Base-by-base conservation (phyloP, 2,797 vertebrate genomes). In the Melanotaenia pygmaea region DNA sequence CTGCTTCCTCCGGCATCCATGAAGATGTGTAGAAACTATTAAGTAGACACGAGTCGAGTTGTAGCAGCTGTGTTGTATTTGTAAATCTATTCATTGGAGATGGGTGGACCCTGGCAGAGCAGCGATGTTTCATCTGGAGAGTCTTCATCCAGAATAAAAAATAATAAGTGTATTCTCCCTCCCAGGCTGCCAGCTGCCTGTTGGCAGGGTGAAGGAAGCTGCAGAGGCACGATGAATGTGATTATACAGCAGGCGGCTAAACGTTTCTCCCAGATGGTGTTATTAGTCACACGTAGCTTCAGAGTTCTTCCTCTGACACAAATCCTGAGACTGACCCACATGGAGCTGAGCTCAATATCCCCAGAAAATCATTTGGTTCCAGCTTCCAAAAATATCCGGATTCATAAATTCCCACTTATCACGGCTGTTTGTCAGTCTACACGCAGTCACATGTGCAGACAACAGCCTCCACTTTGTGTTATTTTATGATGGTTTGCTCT, bases 181-280 rank as follows among this genome's bases (percentile, higher is more conserved):
- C 40, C 11, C 32, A 38, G 18, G 26, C 26, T 20, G 47, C 62
- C 53, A 26, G 35, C 20, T 54, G 34, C 22, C 3, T 62, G 24
- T 60, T 56, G 60, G 73, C 24, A 4, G 38, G 35, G 37, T 13
- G 57, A 8, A 71, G 47, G 70, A 51, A 64, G 72, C 45, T 30
- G 16, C 2, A 51, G 56, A 61, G 58, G 35, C 59, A 20, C 61
- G 62, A 43, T 58, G 13, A 53, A 80, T 73, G 78, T 77, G 30
- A 82, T 88, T 77, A 80, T 62, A 26, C 45, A 67, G 73, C 74
- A 75, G 34, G 54, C 66, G 50, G 76, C 20, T 34, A 16, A 43
- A 77, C 71, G 40, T 72, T 81, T 81, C 78, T 77, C 59, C 73
- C 86, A 79, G 77, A 80, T 75, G 83, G 60, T 12, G 70, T n/a